Evolutionary conservation across 2,113 vertebrate genomes (phyloP), one percentile per base, ranked within the genome.

Genomic region (Peromyscus maniculatus): DNA sequence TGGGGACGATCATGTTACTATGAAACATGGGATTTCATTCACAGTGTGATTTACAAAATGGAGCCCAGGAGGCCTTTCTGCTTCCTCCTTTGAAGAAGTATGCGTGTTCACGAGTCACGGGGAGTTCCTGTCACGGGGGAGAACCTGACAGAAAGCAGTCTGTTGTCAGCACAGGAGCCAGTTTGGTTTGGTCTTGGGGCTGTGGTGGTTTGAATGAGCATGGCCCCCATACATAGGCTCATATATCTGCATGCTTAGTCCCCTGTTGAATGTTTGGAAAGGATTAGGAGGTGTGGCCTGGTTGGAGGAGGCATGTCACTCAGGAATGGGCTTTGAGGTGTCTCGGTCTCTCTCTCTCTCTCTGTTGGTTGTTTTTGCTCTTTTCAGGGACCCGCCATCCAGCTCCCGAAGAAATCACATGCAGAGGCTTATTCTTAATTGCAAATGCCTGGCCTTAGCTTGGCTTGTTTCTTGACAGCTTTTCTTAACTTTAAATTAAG

Each of bases 21-120:
- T 83, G 86, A 98, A 98, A 96, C 66, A 59, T 33, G 94, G 28
- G 0, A 0, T 95, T 90, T 96, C 0, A 1, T 93, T 97, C 84
- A 71, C 17, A 46, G 52, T 46, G 93, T 21, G 93, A 97, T 96
- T 98, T 98, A 72, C 87, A 95, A 83, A 97, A 57, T 1, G 26
- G 21, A 90, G 46, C 1, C 31, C 57, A 69, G 46, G 66, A 55
- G 75, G 6, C 94, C 24, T 97, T 91, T 84, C 90, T 52, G 92
- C 97, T 95, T 59, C 36, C 52, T 87, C n/a, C 36, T 75, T 89
- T 67, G 57, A 46, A 31, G 8, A 33, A 2, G 92, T 79, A 77
- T 94, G 84, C 55, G 57, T 62, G 78, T 78, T 82, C 57, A 87
- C 87, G 66, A 55, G 93, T 93, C 96, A 89, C 46, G n/a, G 77